Percentiles rank a stretch among this genome's conserved stretches.
phyloP scores from a whole-genome alignment of 2,113 vertebrate species.

The Melanotaenia duboulayi region DNA sequence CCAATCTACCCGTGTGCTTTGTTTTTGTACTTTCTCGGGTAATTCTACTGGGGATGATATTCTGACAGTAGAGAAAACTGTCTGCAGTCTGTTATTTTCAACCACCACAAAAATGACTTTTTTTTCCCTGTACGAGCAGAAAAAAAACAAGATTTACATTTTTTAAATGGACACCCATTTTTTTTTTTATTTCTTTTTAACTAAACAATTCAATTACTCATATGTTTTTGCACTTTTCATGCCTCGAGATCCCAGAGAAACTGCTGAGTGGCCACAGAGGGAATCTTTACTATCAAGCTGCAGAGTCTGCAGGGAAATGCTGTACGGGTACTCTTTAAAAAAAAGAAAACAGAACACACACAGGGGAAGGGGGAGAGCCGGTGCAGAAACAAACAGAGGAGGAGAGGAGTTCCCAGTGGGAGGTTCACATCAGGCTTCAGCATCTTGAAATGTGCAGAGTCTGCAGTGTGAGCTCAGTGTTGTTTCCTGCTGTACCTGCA shows the following conservation, averaged over 20 bases:
- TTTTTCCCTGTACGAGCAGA: too few species aligned
- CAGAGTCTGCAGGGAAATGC: conserved; percentile 47
- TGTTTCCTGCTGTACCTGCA: conserved; percentile 87
- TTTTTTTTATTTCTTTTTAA: neutral
- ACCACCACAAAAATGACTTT: conserved; percentile 35
- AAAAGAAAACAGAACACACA: conserved; percentile 9
- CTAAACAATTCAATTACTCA: conserved; percentile 62
- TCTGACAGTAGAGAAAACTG: conserved; percentile 3
- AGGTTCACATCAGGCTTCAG: conserved; percentile 26
- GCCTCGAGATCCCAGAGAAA: conserved; percentile 37
- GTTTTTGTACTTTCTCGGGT: neutral
- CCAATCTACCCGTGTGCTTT: neutral
- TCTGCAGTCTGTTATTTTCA: conserved; percentile 9
- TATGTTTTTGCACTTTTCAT: conserved; percentile 60
- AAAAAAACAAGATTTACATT: neutral
- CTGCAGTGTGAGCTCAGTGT: neutral
- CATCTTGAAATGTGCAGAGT: conserved; percentile 4
- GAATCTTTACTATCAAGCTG: conserved; percentile 37
- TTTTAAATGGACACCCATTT: too few species aligned
- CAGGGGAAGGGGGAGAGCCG: conserved; percentile 2
- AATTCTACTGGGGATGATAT: neutral
- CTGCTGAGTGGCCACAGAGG: conserved; percentile 33
- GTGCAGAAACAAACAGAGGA: conserved; percentile 22
- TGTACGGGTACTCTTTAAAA: conserved; percentile 1
- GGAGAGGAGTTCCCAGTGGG: conserved; percentile 7